Percentiles rank a stretch among this genome's conserved stretches.
Conservation (phyloP, 2,797 vertebrate species). For the Smutsia gigantea region DNA sequence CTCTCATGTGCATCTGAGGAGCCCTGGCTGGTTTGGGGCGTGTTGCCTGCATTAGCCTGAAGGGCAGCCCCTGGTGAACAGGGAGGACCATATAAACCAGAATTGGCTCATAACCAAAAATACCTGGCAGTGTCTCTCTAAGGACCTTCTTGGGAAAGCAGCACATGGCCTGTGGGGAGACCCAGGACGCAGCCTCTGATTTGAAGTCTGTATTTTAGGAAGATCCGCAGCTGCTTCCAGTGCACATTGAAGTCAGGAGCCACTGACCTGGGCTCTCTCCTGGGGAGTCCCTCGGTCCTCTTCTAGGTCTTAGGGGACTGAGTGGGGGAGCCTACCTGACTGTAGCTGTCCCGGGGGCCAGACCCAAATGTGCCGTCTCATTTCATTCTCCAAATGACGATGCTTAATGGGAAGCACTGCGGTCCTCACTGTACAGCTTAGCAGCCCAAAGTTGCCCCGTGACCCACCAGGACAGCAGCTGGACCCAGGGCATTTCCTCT, state of each 20-base stretch:
- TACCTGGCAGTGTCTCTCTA: accelerated
- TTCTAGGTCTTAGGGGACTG: not conserved
- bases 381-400: accelerated
- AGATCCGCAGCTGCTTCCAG: not conserved
- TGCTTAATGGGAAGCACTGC: accelerated
- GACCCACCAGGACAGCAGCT: accelerated
- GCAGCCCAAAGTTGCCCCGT: accelerated
- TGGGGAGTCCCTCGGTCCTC: too few relatives aligned
- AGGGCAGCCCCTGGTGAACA: accelerated
- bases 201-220: too few relatives aligned
- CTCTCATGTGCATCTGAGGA: accelerated
- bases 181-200: not conserved
- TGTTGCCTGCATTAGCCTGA: accelerated
- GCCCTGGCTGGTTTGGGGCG: accelerated
- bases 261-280: accelerated
- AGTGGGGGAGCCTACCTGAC: accelerated
- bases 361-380: accelerated
- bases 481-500: not conserved
- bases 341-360: accelerated
- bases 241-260: not conserved
- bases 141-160: not conserved
- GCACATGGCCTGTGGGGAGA: accelerated
- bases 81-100: accelerated
- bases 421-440: accelerated
- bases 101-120: not conserved